A percentile compares a stretch with the other conserved stretches of the same genome.
These are phyloP conservation scores for Diachasmimorpha longicaudata DNA, from an alignment of 1,140 invertebrate species.

Conservation along the genomic window DNA sequence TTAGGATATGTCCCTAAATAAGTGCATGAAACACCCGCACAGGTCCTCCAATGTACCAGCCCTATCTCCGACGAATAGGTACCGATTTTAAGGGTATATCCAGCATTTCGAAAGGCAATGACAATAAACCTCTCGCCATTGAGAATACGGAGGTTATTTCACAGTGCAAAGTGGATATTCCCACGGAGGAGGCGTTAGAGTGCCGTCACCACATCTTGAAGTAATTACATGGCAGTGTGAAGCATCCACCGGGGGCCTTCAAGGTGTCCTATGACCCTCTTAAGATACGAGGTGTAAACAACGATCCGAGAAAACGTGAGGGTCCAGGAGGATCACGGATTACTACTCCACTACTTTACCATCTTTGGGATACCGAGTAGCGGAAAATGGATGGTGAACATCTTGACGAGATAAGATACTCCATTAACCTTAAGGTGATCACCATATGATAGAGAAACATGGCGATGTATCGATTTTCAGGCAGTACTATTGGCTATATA, in stretches of 20 bases:
- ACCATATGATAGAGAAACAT: too few species aligned
- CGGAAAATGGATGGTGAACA: background rate
- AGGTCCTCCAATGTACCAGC: slow-evolving; percentile 4
- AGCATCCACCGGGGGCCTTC: background rate
- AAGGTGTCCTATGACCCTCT: slow-evolving; percentile 17
- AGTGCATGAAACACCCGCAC: background rate
- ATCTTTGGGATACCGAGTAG: background rate
- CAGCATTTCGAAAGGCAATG: background rate
- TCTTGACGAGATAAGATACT: background rate
- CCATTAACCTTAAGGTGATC: too few species aligned
- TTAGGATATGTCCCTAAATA: background rate
- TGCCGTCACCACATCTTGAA: slow-evolving; percentile 35
- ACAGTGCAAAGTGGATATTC: background rate
- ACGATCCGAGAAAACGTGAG: slow-evolving; percentile 40
- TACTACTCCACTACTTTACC: slow-evolving; percentile 25
- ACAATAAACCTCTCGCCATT: background rate
- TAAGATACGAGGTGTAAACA: background rate
- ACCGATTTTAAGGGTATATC: background rate
- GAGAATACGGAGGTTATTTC: background rate
- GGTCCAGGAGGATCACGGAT: slow-evolving; percentile 36
- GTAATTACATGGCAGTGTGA: slow-evolving; percentile 33
- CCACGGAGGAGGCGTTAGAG: background rate
- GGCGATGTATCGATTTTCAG: too few species aligned
- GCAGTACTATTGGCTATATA: too few species aligned
- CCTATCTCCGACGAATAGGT: background rate